These are phyloP conservation scores for Exocentrus adspersus DNA, from an alignment of 2,888 invertebrate genomes.

Conservation along the genomic window DNA sequence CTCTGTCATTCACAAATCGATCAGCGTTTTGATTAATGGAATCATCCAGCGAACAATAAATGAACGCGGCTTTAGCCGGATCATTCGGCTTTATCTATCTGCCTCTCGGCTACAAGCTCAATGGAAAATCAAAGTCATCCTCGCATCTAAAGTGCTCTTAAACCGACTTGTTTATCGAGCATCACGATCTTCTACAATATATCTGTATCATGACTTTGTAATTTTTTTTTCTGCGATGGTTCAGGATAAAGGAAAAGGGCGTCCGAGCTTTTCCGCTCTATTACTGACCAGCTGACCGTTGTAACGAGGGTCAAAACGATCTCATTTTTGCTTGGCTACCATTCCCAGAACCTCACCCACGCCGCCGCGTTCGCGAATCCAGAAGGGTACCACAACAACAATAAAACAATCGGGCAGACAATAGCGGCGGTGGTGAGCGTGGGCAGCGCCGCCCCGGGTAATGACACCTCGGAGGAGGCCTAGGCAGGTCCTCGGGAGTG, in stretches of 20 bases:
- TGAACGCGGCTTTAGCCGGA: conserved; percentile 18
- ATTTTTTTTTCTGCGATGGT: conserved; percentile 8
- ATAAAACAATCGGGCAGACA: conserved; percentile 23
- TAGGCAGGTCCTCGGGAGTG: conserved; percentile 31
- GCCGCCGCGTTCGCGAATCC: conserved; percentile 1
- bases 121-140: conserved; percentile 27
- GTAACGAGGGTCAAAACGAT: background rate
- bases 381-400: conserved; percentile 18
- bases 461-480: conserved; percentile 28
- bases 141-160: conserved; percentile 23
- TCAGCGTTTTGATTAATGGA: conserved; percentile 43
- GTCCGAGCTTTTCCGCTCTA: conserved; percentile 1
- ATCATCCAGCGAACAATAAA: conserved; percentile 41
- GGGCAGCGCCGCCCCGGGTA: conserved; percentile 25
- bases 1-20: conserved; percentile 53
- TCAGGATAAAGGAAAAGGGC: background rate
- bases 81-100: conserved; percentile 21
- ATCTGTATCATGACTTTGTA: conserved; percentile 23
- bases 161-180: conserved; percentile 21
- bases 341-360: conserved; percentile 15
- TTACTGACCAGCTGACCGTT: background rate
- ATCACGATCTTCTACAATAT: background rate
- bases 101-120: conserved; percentile 12
- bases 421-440: conserved; percentile 20
- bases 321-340: too few relatives aligned